Percentiles rank a stretch among this genome's conserved stretches.
These are phyloP conservation scores for Drusus annulatus DNA, from an alignment of 1,140 invertebrate genomes.

Conservation along the genomic window DNA sequence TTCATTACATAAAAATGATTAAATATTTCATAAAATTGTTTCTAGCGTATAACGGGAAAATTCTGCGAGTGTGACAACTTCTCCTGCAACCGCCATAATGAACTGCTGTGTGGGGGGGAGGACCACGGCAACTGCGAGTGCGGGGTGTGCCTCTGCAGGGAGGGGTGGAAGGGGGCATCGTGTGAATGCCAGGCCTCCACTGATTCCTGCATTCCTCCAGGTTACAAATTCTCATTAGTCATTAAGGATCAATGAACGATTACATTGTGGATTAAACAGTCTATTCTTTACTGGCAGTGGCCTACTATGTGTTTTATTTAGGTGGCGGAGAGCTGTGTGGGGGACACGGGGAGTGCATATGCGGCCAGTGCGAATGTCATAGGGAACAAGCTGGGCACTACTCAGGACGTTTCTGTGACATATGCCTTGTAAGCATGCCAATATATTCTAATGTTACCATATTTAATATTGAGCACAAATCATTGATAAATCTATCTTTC, in stretches of 20 bases:
- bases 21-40: too few species aligned
- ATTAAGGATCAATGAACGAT: too few species aligned
- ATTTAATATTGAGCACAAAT: too few species aligned
- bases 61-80: slow-evolving; percentile 97
- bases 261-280: too few species aligned
- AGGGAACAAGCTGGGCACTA: slow-evolving; percentile 76
- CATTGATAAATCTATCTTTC: too few species aligned
- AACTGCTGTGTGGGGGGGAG: slow-evolving; percentile 83
- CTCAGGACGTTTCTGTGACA: slow-evolving; percentile 92
- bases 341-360: slow-evolving; percentile 88
- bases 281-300: too few species aligned
- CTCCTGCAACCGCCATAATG: slow-evolving; percentile 88
- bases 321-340: slow-evolving; percentile 82
- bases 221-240: slow-evolving; percentile 56
- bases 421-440: slow-evolving; percentile 79
- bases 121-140: slow-evolving; percentile 84
- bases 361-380: slow-evolving; percentile 90
- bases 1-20: too few species aligned
- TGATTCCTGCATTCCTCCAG: slow-evolving; percentile 82
- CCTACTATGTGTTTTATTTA: slow-evolving; percentile 45
- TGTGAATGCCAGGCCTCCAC: slow-evolving; percentile 86
- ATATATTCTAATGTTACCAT: too few species aligned
- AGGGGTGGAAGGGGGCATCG: slow-evolving; percentile 84
- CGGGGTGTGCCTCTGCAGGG: slow-evolving; percentile 82
- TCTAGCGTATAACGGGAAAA: slow-evolving; percentile 80